Conservation (phyloP, 2,888 invertebrate genomes). For the Tipula confusa region DNA sequence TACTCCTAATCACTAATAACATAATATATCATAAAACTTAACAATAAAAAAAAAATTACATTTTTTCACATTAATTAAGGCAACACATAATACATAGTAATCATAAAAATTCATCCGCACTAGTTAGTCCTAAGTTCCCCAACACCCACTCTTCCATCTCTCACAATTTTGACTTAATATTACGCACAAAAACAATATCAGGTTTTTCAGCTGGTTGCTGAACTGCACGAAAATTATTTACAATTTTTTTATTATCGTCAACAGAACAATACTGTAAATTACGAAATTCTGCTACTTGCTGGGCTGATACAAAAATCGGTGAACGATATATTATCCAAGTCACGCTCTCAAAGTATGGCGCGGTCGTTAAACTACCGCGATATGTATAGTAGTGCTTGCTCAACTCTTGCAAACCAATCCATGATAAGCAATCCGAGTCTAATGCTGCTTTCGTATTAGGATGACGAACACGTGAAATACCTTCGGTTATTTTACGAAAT, state of each 20-base stretch:
- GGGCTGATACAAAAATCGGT: conserved; percentile 62
- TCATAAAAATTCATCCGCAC: neutral
- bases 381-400: conserved; percentile 68
- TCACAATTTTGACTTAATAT: conserved; percentile 50
- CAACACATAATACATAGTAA: neutral
- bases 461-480: conserved; percentile 49
- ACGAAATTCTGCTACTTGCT: conserved; percentile 53
- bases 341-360: conserved; percentile 67
- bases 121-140: neutral
- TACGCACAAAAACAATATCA: conserved; percentile 48
- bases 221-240: conserved; percentile 49
- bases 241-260: conserved; percentile 49
- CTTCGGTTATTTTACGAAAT: conserved; percentile 57
- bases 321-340: conserved; percentile 70
- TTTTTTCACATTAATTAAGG: neutral
- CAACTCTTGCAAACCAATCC: conserved; percentile 64
- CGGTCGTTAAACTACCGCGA: conserved; percentile 67
- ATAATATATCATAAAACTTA: conserved; percentile 15
- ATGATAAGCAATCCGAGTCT: conserved; percentile 60
- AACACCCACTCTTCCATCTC: neutral
- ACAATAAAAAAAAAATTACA: neutral
- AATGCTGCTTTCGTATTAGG: conserved; percentile 47
- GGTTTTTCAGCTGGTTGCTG: conserved; percentile 48
- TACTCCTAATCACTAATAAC: neutral
- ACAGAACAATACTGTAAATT: conserved; percentile 47